phyloP scores from a whole-genome alignment of 2,113 vertebrate species.

The Thunnus maccoyii region DNA sequence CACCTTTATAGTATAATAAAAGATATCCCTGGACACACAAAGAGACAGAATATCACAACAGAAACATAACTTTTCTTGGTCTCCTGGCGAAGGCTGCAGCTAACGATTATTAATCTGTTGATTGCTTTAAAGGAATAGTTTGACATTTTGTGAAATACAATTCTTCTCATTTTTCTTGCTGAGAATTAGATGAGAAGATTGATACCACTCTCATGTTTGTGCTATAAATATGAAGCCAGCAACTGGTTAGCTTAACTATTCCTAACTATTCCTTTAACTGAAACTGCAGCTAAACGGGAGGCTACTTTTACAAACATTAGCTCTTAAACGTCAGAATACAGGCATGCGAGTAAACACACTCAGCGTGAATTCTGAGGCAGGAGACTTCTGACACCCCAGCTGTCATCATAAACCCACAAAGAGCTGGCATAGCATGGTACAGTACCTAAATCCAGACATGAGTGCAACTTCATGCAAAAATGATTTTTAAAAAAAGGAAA shows the following conservation, averaged over 20 bases:
- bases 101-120: not conserved
- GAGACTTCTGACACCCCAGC: slow-evolving; percentile 55
- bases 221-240: not conserved
- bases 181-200: not conserved
- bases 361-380: slow-evolving; percentile 44
- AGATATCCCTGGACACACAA: not conserved
- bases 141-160: too few relatives aligned
- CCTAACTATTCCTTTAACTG: not conserved
- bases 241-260: not conserved
- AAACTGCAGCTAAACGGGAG: not conserved
- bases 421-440: slow-evolving; percentile 65
- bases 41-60: not conserved
- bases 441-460: slow-evolving; percentile 63
- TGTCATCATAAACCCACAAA: slow-evolving; percentile 60
- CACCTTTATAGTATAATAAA: not conserved
- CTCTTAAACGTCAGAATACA: slow-evolving; percentile 3
- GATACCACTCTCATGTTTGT: not conserved
- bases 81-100: not conserved
- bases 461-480: slow-evolving; percentile 81
- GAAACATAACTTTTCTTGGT: too few relatives aligned
- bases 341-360: slow-evolving; percentile 60
- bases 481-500: not conserved
- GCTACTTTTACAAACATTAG: not conserved
- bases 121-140: too few relatives aligned
- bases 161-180: not conserved